Evolutionary conservation across 2,797 vertebrate genomes (phyloP), one percentile per base, ranked within the genome.

Genomic region (Brachyalestes nurse): DNA sequence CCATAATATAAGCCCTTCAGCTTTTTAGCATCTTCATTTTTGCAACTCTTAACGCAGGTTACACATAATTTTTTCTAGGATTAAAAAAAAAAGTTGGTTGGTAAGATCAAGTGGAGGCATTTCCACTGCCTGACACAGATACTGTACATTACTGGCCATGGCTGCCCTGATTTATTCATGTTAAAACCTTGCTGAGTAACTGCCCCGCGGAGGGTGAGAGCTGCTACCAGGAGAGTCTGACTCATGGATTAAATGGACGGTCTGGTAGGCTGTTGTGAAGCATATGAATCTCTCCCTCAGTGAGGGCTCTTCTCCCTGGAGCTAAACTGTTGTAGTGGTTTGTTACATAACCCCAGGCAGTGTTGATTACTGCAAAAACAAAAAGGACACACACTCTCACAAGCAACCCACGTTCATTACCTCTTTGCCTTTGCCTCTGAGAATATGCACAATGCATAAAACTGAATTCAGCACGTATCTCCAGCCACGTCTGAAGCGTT

Each of bases 211-310:
- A 21, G 55, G 72, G 55, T 42, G n/a, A 57, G 55, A 19, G 55
- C 5, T 73, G 38, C 55, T 60, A 73, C 51, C 72, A 40, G 45
- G 55, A 64, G 28, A 70, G 65, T 60, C 77, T 42, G 79, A 81
- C 19, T 81, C 72, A 76, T 55, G 66, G 72, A 76, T 81, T 81
- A 73, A 69, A 19, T 76, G 47, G 71, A 55, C 10, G n/a, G 51
- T 60, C 79, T 73, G 55, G 55, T 17, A 73, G 72, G 72, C 51
- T 40, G 71, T 60, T 73, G 19, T 40, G n/a, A 60, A 73, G 38
- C 55, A 60, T 72, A 38, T 55, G 19, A 55, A 38, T 25, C 67
- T 70, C 23, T 70, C 42, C 16, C 45, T 10, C 21, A 51, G 25
- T 72, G 51, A 57, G 71, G 34, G 53, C 51, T 55, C 28, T 40